These are phyloP conservation scores for Strigamia crassipes DNA, from an alignment of 2,888 invertebrate species.

Conservation along the genomic window DNA sequence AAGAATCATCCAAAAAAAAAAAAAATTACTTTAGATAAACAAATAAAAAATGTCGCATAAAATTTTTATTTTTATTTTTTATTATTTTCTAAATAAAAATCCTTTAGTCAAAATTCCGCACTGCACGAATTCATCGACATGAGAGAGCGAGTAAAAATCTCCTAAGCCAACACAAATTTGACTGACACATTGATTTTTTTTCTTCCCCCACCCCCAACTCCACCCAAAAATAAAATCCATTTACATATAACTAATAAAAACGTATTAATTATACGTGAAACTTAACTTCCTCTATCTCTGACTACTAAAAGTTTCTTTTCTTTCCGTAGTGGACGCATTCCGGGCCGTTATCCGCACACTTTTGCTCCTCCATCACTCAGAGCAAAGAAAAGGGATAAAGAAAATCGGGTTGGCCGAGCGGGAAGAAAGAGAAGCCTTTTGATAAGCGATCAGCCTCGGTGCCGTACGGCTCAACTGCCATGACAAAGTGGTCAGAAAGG, in stretches of 20 bases:
- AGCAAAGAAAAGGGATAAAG: constrained; percentile 43
- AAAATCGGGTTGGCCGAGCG: constrained; percentile 36
- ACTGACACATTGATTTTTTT: neutral
- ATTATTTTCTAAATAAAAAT: neutral
- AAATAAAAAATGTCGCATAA: too few species aligned
- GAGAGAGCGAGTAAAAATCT: neutral
- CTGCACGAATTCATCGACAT: neutral
- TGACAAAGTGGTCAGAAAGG: constrained; percentile 30
- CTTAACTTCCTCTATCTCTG: neutral
- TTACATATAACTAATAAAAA: neutral
- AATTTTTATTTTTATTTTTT: neutral
- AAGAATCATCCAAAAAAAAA: too few species aligned
- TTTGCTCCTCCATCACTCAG: constrained; percentile 19
- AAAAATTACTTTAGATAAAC: too few species aligned
- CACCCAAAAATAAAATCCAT: neutral
- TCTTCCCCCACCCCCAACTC: neutral
- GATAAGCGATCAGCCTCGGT: constrained; percentile 42
- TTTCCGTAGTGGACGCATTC: neutral
- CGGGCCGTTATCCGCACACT: neutral
- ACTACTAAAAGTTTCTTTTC: neutral
- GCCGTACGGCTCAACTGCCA: constrained; percentile 41
- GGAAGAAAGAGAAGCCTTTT: constrained; percentile 43
- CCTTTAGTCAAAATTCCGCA: neutral
- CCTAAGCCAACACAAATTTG: constrained; percentile 1
- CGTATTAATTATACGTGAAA: neutral